A percentile compares a stretch with the other conserved stretches of the same genome.
phyloP scores from a whole-genome alignment of 1,140 invertebrate genomes.

The Hyposmocoma kahamanoa region DNA sequence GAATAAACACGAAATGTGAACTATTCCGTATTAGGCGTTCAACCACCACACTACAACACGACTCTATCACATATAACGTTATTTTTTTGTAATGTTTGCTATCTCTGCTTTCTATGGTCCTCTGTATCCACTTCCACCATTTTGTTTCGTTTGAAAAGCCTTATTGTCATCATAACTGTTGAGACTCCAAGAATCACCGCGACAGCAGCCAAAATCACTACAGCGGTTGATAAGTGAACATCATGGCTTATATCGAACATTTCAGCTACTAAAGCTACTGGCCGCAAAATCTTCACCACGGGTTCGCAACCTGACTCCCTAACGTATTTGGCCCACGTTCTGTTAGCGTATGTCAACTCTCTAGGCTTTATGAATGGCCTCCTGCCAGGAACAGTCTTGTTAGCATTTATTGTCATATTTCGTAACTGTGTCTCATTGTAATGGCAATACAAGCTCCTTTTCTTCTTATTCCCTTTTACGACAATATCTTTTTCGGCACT shows the following conservation, averaged over 20 bases:
- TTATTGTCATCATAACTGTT: constrained; percentile 47
- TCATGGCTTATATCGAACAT: constrained; percentile 22
- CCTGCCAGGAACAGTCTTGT: constrained; percentile 68
- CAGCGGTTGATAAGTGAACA: constrained; percentile 22
- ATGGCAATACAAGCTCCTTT: constrained; percentile 78
- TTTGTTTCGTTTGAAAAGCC: constrained; percentile 35
- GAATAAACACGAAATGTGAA: no score
- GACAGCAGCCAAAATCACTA: constrained; percentile 28
- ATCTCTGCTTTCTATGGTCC: constrained; percentile 48
- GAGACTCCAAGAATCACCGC: constrained; percentile 39
- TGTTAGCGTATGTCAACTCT: constrained; percentile 74
- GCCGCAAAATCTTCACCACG: constrained; percentile 64
- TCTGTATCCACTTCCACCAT: constrained; percentile 33
- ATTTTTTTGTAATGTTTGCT: constrained; percentile 11
- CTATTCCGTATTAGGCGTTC: no score
- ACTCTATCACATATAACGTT: no score
- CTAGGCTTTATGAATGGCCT: constrained; percentile 75
- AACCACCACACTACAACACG: no score
- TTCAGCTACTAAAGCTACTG: constrained; percentile 48
- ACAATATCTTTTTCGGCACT: constrained; percentile 75
- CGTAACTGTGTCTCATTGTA: constrained; percentile 76
- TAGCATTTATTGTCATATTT: constrained; percentile 65
- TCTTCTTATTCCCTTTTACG: constrained; percentile 76
- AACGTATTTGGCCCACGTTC: constrained; percentile 83
- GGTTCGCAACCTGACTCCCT: constrained; percentile 79